A percentile compares a stretch with the other conserved stretches of the same genome.
Evolutionary conservation across 2,888 invertebrate genomes (phyloP).

Genomic region (Dicyrtomina minuta): DNA sequence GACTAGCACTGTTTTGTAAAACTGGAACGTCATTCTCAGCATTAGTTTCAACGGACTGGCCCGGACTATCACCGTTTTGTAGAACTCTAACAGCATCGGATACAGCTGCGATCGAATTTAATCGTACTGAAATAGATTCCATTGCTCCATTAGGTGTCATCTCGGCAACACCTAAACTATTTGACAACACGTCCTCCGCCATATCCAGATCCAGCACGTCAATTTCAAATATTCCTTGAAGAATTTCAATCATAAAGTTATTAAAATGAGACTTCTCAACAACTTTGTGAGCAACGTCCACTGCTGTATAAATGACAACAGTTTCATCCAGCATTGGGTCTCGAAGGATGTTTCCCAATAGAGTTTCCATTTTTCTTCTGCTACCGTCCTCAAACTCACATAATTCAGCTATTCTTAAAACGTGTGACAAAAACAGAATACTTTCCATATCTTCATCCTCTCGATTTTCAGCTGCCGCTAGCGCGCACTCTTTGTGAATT

Average conservation of each 20-base stretch:
- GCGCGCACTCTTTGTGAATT: conserved; percentile 31
- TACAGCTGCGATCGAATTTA: too few species aligned
- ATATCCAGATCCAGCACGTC: neutral
- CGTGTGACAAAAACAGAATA: conserved; percentile 30
- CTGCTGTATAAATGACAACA: conserved; percentile 24
- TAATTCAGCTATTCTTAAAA: conserved; percentile 17
- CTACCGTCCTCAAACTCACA: conserved; percentile 33
- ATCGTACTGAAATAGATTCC: too few species aligned
- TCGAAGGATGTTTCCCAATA: conserved; percentile 25
- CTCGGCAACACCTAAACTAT: too few species aligned
- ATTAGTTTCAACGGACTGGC: too few species aligned
- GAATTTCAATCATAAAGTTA: conserved; percentile 29
- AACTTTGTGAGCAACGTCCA: conserved; percentile 25
- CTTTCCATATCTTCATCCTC: conserved; percentile 33
- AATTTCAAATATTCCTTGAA: conserved; percentile 35
- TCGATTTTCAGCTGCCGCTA: conserved; percentile 8
- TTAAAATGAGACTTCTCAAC: conserved; percentile 18
- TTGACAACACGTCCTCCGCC: too few species aligned
- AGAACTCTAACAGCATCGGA: too few species aligned
- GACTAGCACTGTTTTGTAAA: too few species aligned
- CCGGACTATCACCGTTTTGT: too few species aligned
- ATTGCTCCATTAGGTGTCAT: too few species aligned
- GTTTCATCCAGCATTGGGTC: conserved; percentile 36
- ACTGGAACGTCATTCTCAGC: too few species aligned
- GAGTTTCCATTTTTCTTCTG: conserved; percentile 11